These are phyloP conservation scores for Artemia sinica DNA, from an alignment of 2,888 invertebrate genomes.

Conservation along the genomic window DNA sequence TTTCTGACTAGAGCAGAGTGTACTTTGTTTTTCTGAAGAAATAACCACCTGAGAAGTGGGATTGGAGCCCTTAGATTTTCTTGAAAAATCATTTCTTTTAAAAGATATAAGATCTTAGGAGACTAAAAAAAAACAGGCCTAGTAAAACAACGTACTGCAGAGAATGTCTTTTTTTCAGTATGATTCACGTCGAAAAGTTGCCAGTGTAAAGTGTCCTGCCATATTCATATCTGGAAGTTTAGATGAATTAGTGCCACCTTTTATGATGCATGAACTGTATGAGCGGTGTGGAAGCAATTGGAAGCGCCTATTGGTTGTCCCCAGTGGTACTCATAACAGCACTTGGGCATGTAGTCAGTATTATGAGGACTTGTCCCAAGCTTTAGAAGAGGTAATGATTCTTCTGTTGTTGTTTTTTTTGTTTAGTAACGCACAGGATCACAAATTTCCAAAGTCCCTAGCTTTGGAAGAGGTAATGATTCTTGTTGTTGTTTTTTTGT, in stretches of 20 bases:
- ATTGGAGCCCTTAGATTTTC: too few species aligned
- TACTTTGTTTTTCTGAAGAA: too few species aligned
- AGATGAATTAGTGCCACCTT: conserved; percentile 71
- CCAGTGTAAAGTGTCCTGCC: conserved; percentile 52
- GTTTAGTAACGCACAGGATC: too few species aligned
- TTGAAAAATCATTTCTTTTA: too few species aligned
- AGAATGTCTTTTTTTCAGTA: conserved; percentile 30
- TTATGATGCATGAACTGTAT: conserved; percentile 69
- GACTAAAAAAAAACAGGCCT: too few species aligned
- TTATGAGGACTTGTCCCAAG: conserved; percentile 32
- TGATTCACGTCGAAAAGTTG: conserved; percentile 45
- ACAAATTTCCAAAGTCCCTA: too few species aligned
- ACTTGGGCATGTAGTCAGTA: conserved; percentile 80
- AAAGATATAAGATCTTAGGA: too few species aligned
- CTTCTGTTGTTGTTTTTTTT: not conserved
- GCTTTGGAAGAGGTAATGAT: too few species aligned
- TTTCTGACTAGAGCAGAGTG: too few species aligned
- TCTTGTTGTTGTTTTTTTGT: too few species aligned
- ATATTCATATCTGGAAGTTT: conserved; percentile 73
- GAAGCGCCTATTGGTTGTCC: conserved; percentile 59
- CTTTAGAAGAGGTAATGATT: conserved; percentile 32
- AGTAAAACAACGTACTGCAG: too few species aligned
- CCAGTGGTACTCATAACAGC: conserved; percentile 78
- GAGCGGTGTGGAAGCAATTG: conserved; percentile 51
- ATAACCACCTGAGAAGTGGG: too few species aligned